Evolutionary conservation across 2,797 vertebrate genomes (phyloP), one percentile per base, ranked within the genome.

Genomic region (Micropoecilia bifurca): DNA sequence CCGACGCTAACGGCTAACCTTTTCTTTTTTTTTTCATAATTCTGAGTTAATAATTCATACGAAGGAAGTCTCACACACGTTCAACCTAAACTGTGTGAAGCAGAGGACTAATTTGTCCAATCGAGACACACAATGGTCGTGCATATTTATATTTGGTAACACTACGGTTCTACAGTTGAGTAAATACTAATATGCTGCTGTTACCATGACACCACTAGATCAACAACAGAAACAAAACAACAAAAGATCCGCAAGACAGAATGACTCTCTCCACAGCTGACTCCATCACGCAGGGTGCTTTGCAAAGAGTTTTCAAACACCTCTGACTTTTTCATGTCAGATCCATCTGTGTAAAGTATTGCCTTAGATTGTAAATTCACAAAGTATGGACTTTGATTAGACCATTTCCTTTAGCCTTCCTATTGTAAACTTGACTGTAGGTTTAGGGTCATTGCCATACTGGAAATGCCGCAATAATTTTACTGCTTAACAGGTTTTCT

Each of bases 201-300:
- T 97, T 97, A 91, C 96, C 95, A 95, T 97, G 88, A 96, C 94
- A 97, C 96, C 97, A 10, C 87, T 76, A 93, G 90, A 87, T 88
- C 84, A 82, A 91, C 88, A 91, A 91, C 91, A 90, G 75, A 85
- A 83, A 80, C 82, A 89, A 89, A 81, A 74, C 81, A 87, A 83
- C 79, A 82, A 66, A 84, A 79, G 81, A 75, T 48, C 76, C 33
- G 59, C 76, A 61, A 55, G 76, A 77, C 75, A 85, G 73, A 74
- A 75, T 80, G 80, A 30, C 85, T 76, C 79, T 83, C 78, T 83
- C 89, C 72, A n/a, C 84, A 88, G 84, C 55, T 2, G 41, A 74
- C 80, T 81, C 81, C 80, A 75, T 36, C 61, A 39, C 1, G 16
- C 33, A 39, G 14, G 13, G 8, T 4, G 18, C 61, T 33, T 66